Conservation (phyloP, 2,113 vertebrate species). For the Deroptyus accipitrinus region DNA sequence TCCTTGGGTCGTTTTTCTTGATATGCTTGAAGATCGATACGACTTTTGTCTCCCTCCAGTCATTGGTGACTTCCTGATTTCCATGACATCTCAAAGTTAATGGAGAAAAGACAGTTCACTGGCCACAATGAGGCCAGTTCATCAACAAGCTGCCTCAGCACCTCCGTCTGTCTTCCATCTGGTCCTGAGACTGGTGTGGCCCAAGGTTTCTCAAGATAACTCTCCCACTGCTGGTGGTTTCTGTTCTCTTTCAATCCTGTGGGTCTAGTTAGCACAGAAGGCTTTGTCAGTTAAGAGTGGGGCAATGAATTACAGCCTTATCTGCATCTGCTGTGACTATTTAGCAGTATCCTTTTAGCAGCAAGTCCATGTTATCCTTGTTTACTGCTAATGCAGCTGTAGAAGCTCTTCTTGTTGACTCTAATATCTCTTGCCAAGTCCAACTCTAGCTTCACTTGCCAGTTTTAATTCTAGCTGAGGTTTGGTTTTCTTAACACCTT, state of each 20-base stretch:
- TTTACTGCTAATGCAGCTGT: neutral
- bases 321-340: neutral
- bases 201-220: neutral
- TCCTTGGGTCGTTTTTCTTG: neutral
- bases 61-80: neutral
- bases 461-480: neutral
- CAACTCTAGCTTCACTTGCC: neutral
- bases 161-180: neutral
- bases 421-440: neutral
- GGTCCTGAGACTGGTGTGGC: neutral
- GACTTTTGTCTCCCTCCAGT: neutral
- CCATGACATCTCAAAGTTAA: neutral
- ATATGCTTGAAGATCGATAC: neutral
- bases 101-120: neutral
- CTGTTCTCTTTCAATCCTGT: neutral
- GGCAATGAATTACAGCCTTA: neutral
- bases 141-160: neutral
- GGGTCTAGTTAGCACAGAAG: neutral
- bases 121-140: neutral
- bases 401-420: neutral
- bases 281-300: neutral
- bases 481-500: neutral
- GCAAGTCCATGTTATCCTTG: neutral
- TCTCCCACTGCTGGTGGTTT: neutral
- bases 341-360: neutral